Conservation (phyloP, 1,140 invertebrate genomes). For the Eriocheir sinensis region DNA sequence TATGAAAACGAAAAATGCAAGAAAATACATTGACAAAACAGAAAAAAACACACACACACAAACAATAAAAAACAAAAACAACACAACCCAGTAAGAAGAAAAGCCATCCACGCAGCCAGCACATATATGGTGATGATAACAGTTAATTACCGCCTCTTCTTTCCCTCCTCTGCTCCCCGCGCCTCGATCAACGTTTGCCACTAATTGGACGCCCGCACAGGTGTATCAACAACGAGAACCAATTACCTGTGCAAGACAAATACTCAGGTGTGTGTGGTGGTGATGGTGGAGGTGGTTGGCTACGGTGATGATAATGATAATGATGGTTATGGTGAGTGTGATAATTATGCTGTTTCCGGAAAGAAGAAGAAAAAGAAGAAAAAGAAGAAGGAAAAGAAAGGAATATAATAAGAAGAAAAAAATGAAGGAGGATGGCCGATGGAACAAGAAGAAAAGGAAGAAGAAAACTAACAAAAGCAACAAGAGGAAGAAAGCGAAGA, state of each 20-base stretch:
- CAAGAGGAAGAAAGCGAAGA: background rate
- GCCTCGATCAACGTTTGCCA: background rate
- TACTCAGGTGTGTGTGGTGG: background rate
- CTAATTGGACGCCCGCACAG: background rate
- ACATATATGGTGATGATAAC: constrained; percentile 25
- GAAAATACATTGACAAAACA: no score
- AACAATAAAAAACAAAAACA: no score
- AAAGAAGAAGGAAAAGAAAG: constrained; percentile 15
- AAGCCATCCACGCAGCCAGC: no score
- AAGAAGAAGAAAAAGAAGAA: background rate
- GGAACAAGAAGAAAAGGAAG: background rate
- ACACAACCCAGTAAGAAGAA: no score
- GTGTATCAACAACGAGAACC: background rate
- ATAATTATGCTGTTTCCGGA: background rate
- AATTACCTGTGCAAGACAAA: constrained; percentile 25
- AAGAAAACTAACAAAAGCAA: background rate
- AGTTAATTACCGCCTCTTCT: background rate
- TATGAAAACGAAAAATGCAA: no score
- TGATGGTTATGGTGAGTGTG: background rate
- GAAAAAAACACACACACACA: no score
- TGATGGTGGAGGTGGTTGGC: background rate
- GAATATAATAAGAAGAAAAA: background rate
- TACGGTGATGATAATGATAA: background rate
- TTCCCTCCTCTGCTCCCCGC: background rate
- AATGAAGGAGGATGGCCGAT: background rate